Evolutionary conservation across 1,140 invertebrate genomes (phyloP), one percentile per base, ranked within the genome.

Genomic region (Nixonia krombeini): DNA sequence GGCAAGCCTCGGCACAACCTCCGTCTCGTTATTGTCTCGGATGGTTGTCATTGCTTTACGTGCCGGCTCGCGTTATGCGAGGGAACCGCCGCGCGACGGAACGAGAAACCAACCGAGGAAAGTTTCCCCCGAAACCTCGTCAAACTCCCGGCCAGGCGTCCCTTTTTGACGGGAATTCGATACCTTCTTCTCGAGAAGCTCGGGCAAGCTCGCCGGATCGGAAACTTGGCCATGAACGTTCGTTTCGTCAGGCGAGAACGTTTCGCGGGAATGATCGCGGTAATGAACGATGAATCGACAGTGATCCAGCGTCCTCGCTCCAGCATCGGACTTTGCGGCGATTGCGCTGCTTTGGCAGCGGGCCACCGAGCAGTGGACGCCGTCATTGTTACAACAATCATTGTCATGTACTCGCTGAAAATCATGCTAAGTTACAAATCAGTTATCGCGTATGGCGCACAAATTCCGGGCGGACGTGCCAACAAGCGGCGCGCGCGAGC

Each of bases 1-100:
- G 9, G 29, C 29, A 33, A 12, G 9, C 13, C 29, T 3, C 2
- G 63, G 38, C 40, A 31, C 71, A 57, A 69, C 62, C 67, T 73
- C 67, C 28, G 64, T 49, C 67, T 71, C 66, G 52, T 77, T 76
- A 76, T 79, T 79, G 75, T 77, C 72, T 73, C 56, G 53, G 51
- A 31, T 51, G 13, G 51, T 45, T 57, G 64, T 61, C 64, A 52
- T 52, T 57, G 51, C 56, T 40, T 38, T 46, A 46, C 52, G 47
- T 47, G 35, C 49, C 44, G n/a, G 42, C 49, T 65, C 7, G 29
- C 53, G 57, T 68, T 68, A 62, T 62, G 16, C 17, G 9, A n/a
- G n/a, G n/a, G n/a, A n/a, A n/a, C n/a, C n/a, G n/a, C n/a, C n/a
- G 7, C 3, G 16, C 6, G 38, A 9, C 16, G n/a, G 9, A 41